Conservation (phyloP, 2,113 vertebrate genomes). For the Chunga burmeisteri region DNA sequence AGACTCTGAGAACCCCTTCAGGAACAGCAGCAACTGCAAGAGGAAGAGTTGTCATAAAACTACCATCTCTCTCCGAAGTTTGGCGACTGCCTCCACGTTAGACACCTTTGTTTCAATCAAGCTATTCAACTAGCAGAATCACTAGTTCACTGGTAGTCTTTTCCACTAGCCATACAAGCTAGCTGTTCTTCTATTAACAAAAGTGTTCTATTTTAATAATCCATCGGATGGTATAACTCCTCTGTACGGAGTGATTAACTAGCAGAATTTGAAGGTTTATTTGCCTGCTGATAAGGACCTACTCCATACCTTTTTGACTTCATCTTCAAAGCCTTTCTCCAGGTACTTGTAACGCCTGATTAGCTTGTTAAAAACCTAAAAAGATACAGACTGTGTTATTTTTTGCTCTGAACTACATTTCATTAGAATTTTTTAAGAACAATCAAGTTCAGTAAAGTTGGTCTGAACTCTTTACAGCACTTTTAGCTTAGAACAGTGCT, state of each 20-base stretch:
- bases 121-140: not conserved
- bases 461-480: not conserved
- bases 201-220: not conserved
- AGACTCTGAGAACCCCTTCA: slow-evolving; percentile 98
- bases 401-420: not conserved
- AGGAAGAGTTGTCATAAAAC: not conserved
- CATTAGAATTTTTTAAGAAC: not conserved
- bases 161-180: not conserved
- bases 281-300: not conserved
- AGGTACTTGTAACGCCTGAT: slow-evolving; percentile 99
- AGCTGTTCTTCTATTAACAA: not conserved
- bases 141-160: not conserved
- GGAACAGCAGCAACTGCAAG: slow-evolving; percentile 92
- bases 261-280: not conserved
- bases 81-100: not conserved
- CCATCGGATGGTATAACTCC: not conserved
- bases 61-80: not conserved
- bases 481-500: not conserved
- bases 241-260: not conserved
- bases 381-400: not conserved
- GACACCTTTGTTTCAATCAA: not conserved
- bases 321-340: slow-evolving; percentile 99
- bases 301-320: slow-evolving; percentile 94
- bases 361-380: slow-evolving; percentile 98
- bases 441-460: not conserved